Evolutionary conservation across 2,797 vertebrate genomes (phyloP).

Genomic region (Pseudomugil gertrudae): DNA sequence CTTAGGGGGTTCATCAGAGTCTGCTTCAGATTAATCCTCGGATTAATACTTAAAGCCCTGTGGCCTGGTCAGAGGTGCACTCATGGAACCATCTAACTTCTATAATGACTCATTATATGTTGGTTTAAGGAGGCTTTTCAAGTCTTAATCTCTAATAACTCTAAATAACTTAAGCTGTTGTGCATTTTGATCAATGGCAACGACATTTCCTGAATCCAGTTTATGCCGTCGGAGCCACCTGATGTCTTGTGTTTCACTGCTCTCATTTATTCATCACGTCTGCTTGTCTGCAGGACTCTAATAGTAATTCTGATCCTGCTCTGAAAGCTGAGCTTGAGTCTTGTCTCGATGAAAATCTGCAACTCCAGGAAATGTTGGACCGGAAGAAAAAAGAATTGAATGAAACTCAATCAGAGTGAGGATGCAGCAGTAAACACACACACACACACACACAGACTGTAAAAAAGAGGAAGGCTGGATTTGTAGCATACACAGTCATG

Average conservation of each 20-base stretch:
- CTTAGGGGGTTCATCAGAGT: constrained; percentile 45
- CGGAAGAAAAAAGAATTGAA: constrained; percentile 86
- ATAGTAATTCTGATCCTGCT: constrained; percentile 63
- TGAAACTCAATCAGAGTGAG: constrained; percentile 88
- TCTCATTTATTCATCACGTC: constrained; percentile 71
- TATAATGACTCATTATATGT: constrained; percentile 66
- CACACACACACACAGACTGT: constrained; percentile 17
- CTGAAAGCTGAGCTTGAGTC: constrained; percentile 86
- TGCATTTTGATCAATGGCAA: constrained; percentile 58
- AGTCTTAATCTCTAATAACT: constrained; percentile 66
- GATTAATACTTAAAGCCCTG: constrained; percentile 71
- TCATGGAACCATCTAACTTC: constrained; percentile 51
- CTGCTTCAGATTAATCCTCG: constrained; percentile 66
- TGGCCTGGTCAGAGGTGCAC: constrained; percentile 58
- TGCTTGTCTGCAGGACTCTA: constrained; percentile 62
- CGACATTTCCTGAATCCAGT: constrained; percentile 50
- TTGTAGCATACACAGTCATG: background rate
- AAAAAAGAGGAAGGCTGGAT: constrained; percentile 15
- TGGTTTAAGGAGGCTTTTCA: constrained; percentile 59
- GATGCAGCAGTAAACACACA: constrained; percentile 20
- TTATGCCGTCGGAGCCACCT: constrained; percentile 36
- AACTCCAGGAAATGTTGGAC: constrained; percentile 84
- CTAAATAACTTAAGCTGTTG: constrained; percentile 67
- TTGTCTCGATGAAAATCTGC: constrained; percentile 84
- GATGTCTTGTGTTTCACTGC: constrained; percentile 57